Evolutionary conservation across 2,113 vertebrate genomes (phyloP), one percentile per base, ranked within the genome.

Genomic region (Pao palembangensis): DNA sequence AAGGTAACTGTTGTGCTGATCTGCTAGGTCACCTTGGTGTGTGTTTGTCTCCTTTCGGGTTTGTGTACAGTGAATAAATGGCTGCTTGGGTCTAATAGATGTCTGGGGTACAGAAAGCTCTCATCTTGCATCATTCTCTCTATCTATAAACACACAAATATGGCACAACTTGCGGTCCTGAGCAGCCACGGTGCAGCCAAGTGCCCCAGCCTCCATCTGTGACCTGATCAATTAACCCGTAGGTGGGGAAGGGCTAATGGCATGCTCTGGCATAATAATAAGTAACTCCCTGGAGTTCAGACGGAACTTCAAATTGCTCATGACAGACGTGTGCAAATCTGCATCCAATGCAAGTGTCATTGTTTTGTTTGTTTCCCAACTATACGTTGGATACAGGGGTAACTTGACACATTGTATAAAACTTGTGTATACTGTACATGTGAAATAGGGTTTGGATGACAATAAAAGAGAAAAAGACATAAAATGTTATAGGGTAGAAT

Each of bases 21-120:
- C 55, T 48, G 21, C 54, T 25, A 34, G 68, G 73, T 85, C 82
- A 88, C 78, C 84, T 86, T 83, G 73, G 44, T 65, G 61, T 55
- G 51, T 51, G 59, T 73, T 31, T 73, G 50, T 61, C 21, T 61
- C 55, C 51, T 34, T 17, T 25, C 11, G 50, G 13, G 41, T 75
- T 64, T 64, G 25, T 64, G 48, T 55, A 51, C 48, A 10, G 44
- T 38, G 34, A 52, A 66, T 67, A 46, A 55, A 73, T 64, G 62
- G 56, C 53, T 3, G n/a, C 51, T 63, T 15, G 1, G 18, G 61
- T 56, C 50, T 54, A 55, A 52, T 18, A 11, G 55, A 58, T 78
- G 74, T 75, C 61, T 64, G 67, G 65, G 47, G 46, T 38, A 38
- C 34, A 38, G 34, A 38, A 38, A 67, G 64, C 50, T 75, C 51